Conservation (phyloP, 2,888 invertebrate species). For the Listrodromus nycthemerus region DNA sequence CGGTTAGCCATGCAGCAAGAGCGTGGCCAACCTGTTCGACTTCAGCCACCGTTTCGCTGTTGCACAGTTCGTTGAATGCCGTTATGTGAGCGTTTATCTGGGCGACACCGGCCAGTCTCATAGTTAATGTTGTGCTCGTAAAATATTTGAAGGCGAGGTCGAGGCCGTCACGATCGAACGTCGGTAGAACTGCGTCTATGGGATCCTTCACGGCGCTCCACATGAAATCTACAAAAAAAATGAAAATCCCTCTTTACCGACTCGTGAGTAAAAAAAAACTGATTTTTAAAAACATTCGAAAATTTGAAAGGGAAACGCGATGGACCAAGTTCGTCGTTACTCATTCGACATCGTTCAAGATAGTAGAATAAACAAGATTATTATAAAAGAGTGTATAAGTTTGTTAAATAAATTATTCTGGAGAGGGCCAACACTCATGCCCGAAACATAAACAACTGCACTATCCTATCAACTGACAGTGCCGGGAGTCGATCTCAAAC, state of each 20-base stretch:
- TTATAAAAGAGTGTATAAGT: background rate
- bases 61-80: constrained; percentile 95
- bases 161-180: constrained; percentile 95
- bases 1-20: constrained; percentile 95
- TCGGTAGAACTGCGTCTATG: constrained; percentile 90
- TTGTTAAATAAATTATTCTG: background rate
- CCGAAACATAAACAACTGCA: too few species aligned
- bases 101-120: constrained; percentile 96
- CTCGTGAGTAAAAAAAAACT: too few species aligned
- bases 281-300: too few species aligned
- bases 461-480: too few species aligned
- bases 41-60: constrained; percentile 94
- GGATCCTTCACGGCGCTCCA: constrained; percentile 98
- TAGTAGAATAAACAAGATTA: background rate
- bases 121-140: constrained; percentile 96
- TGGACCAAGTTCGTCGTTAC: too few species aligned
- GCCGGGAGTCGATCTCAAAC: background rate
- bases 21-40: constrained; percentile 94
- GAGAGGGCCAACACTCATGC: too few species aligned
- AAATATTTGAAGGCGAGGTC: constrained; percentile 98
- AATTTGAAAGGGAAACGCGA: too few species aligned
- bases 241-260: background rate
- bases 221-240: constrained; percentile 90
- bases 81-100: constrained; percentile 98
- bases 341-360: too few species aligned